phyloP scores from a whole-genome alignment of 2,797 vertebrate species.

The Streptopelia turtur region DNA sequence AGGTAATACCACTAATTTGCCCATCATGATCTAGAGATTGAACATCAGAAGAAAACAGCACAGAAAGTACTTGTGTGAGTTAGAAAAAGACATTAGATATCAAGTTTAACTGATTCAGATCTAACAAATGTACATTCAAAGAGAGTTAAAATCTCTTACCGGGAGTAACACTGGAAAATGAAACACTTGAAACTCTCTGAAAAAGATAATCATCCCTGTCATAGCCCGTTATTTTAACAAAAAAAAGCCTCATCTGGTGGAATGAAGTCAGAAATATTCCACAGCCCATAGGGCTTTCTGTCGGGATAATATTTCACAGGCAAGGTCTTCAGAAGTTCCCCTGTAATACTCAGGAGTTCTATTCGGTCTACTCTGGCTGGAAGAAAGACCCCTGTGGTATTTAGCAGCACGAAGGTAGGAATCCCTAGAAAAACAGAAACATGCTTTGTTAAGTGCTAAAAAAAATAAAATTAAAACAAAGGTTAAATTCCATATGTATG shows the following conservation, averaged over 20 bases:
- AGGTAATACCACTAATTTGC: background rate
- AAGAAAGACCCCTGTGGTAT: slow-evolving; percentile 89
- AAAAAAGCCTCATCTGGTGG: slow-evolving; percentile 93
- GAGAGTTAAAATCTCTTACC: slow-evolving; percentile 78
- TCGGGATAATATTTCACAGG: slow-evolving; percentile 91
- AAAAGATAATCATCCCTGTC: slow-evolving; percentile 90
- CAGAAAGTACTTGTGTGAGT: background rate
- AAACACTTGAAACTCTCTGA: slow-evolving; percentile 96
- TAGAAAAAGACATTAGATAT: background rate
- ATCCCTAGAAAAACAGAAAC: slow-evolving; percentile 83
- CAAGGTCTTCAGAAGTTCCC: slow-evolving; percentile 87
- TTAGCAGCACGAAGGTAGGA: slow-evolving; percentile 93
- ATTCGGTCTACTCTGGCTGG: slow-evolving; percentile 90
- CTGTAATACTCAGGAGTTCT: slow-evolving; percentile 89
- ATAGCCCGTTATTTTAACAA: slow-evolving; percentile 91
- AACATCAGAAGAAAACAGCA: background rate
- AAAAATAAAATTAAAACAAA: background rate
- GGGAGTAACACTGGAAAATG: slow-evolving; percentile 91
- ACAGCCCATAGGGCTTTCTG: slow-evolving; percentile 87
- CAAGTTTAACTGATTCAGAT: background rate
- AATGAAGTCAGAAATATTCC: slow-evolving; percentile 96
- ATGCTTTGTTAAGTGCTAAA: background rate
- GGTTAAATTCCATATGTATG: background rate
- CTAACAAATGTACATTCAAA: background rate
- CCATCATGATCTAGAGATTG: background rate